These are phyloP conservation scores for Eurois occulta DNA, from an alignment of 2,888 invertebrate genomes.

Conservation along the genomic window DNA sequence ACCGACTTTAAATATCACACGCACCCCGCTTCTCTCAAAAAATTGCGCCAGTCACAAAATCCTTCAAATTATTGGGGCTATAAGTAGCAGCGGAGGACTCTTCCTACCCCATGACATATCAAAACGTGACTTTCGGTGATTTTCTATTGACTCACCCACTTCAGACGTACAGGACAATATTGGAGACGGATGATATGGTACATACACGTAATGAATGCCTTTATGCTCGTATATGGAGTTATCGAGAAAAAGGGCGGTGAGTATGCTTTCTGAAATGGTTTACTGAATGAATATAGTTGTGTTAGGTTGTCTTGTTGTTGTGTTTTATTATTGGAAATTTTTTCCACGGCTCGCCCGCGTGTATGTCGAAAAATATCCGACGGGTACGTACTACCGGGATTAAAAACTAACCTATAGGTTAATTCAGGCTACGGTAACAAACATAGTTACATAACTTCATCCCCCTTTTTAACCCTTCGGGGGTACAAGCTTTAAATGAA, in stretches of 20 bases:
- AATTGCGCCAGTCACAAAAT: constrained; percentile 50
- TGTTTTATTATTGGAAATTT: background rate
- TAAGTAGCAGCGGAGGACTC: constrained; percentile 70
- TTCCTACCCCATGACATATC: constrained; percentile 70
- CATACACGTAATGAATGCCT: constrained; percentile 39
- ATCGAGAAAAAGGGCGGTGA: background rate
- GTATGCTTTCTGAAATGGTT: constrained; percentile 23
- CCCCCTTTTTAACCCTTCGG: too few species aligned
- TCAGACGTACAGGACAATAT: constrained; percentile 58
- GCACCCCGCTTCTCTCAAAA: background rate
- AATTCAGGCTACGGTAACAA: too few species aligned
- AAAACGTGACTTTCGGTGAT: constrained; percentile 74
- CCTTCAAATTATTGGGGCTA: constrained; percentile 72
- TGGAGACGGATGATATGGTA: constrained; percentile 47
- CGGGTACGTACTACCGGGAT: too few species aligned
- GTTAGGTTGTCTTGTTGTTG: background rate
- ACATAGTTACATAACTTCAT: too few species aligned
- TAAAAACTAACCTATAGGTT: too few species aligned
- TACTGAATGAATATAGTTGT: background rate
- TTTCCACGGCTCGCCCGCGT: too few species aligned
- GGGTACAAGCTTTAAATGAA: too few species aligned
- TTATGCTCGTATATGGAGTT: constrained; percentile 13
- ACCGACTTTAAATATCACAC: background rate
- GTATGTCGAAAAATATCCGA: too few species aligned
- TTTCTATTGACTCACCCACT: constrained; percentile 62